phyloP scores from a whole-genome alignment of 2,888 invertebrate genomes.

The Agrypnus murinus region DNA sequence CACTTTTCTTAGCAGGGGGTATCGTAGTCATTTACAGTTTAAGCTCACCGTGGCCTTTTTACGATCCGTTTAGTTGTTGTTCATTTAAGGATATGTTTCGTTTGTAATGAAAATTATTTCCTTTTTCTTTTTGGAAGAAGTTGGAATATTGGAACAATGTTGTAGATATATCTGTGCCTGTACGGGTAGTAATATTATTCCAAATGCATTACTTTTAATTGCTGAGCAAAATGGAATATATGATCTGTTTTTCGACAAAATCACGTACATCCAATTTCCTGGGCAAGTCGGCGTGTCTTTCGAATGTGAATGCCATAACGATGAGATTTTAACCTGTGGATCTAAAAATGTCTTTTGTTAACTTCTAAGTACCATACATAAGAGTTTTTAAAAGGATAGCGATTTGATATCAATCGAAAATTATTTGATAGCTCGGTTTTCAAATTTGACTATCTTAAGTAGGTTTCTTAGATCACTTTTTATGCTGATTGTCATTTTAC shows the following conservation, averaged over 20 bases:
- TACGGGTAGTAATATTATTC: conserved; percentile 12
- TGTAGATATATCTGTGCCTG: too few relatives aligned
- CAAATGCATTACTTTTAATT: conserved; percentile 17
- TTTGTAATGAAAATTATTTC: neutral
- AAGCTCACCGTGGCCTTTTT: conserved; percentile 19
- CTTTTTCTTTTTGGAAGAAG: neutral
- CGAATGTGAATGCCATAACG: conserved; percentile 35
- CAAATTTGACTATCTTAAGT: too few relatives aligned
- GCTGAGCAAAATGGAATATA: conserved; percentile 35
- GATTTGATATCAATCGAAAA: neutral
- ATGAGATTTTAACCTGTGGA: conserved; percentile 28
- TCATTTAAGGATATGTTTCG: neutral
- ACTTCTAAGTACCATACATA: too few relatives aligned
- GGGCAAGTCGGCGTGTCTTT: conserved; percentile 34
- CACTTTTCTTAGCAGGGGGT: conserved; percentile 37
- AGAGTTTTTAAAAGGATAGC: neutral
- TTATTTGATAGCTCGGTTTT: too few relatives aligned
- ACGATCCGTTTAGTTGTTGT: conserved; percentile 14
- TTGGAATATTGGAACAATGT: conserved; percentile 6
- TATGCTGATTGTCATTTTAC: too few relatives aligned
- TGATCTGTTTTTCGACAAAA: conserved; percentile 37
- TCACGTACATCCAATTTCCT: conserved; percentile 40
- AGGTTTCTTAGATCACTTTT: too few relatives aligned
- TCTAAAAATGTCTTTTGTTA: conserved; percentile 15
- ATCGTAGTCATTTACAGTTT: conserved; percentile 30